phyloP scores from a whole-genome alignment of 2,888 invertebrate species.

The Lasioglossum villosulum region DNA sequence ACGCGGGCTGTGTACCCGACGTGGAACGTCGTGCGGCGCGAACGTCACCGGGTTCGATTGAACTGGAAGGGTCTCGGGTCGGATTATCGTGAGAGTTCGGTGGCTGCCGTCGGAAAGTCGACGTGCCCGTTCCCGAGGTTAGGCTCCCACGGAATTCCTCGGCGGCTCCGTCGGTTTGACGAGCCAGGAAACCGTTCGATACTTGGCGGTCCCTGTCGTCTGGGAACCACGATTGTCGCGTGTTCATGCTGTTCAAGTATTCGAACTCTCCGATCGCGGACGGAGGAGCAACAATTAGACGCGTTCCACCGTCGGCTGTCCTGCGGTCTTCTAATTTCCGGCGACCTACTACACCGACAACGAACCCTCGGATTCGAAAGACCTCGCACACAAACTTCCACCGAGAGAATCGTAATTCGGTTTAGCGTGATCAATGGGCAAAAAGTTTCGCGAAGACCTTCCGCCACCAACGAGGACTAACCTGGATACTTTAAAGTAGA shows the following conservation, averaged over 20 bases:
- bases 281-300: constrained; percentile 42
- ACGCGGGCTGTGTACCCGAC: constrained; percentile 37
- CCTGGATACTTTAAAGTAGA: background rate
- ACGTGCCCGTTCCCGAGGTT: constrained; percentile 38
- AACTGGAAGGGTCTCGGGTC: constrained; percentile 56
- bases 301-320: constrained; percentile 30
- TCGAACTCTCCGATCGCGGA: constrained; percentile 39
- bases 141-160: constrained; percentile 18
- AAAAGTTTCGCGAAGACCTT: background rate
- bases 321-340: constrained; percentile 51
- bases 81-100: constrained; percentile 25
- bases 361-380: background rate
- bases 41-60: constrained; percentile 55
- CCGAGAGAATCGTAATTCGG: background rate
- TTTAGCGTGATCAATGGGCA: background rate
- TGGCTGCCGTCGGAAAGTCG: constrained; percentile 48
- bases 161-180: background rate
- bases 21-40: constrained; percentile 40
- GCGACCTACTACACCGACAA: background rate
- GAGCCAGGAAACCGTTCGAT: constrained; percentile 22
- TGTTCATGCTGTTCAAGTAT: constrained; percentile 33
- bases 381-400: background rate
- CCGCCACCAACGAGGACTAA: background rate
- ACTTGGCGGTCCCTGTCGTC: constrained; percentile 6
- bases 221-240: constrained; percentile 2